Percentiles rank a stretch among this genome's conserved stretches.
These are phyloP conservation scores for Sussaba pulchella DNA, from an alignment of 2,888 invertebrate genomes.

Conservation along the genomic window DNA sequence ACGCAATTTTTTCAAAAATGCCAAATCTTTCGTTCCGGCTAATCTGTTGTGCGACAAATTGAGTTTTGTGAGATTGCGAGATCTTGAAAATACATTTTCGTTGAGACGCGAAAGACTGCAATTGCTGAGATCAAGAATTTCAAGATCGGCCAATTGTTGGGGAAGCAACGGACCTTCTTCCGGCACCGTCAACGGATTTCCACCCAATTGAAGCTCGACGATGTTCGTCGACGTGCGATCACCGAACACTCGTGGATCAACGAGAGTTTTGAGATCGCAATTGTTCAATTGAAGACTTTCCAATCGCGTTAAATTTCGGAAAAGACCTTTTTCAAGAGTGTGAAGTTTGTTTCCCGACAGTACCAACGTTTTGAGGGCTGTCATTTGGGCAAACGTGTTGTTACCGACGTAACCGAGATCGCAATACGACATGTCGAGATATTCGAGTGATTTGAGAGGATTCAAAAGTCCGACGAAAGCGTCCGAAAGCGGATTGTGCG, in stretches of 20 bases:
- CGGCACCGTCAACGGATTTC: slow-evolving; percentile 88
- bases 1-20: slow-evolving; percentile 86
- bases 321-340: slow-evolving; percentile 88
- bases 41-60: slow-evolving; percentile 87
- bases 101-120: slow-evolving; percentile 88
- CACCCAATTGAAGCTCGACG: slow-evolving; percentile 88
- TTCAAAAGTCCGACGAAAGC: slow-evolving; percentile 88
- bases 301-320: slow-evolving; percentile 88
- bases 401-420: slow-evolving; percentile 88
- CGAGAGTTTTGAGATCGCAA: slow-evolving; percentile 88
- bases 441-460: slow-evolving; percentile 88
- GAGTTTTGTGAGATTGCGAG: slow-evolving; percentile 87
- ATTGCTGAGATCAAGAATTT: slow-evolving; percentile 88
- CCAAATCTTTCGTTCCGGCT: slow-evolving; percentile 85
- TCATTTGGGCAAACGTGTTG: slow-evolving; percentile 89
- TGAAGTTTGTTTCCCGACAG: slow-evolving; percentile 89
- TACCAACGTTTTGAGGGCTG: slow-evolving; percentile 88
- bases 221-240: slow-evolving; percentile 88
- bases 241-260: slow-evolving; percentile 89
- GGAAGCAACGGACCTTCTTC: slow-evolving; percentile 87
- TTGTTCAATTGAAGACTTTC: slow-evolving; percentile 89
- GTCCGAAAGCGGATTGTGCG: slow-evolving; percentile 89
- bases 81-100: slow-evolving; percentile 87
- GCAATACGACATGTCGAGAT: slow-evolving; percentile 91
- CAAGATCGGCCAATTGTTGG: slow-evolving; percentile 87